Percentiles rank a stretch among this genome's conserved stretches.
Conservation (phyloP, 1,140 invertebrate genomes). For the Oryctes rhinoceros region DNA sequence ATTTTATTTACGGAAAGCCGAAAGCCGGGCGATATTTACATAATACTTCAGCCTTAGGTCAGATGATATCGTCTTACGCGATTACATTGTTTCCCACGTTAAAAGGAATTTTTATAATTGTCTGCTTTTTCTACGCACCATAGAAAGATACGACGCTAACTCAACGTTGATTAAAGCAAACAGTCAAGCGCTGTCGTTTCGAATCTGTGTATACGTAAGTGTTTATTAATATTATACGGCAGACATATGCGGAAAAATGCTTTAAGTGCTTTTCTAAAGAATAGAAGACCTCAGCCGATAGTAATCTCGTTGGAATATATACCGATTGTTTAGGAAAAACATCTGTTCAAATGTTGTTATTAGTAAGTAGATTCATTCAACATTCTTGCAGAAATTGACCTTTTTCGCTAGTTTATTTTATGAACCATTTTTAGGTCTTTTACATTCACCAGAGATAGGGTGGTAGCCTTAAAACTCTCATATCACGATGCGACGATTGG, state of each 20-base stretch:
- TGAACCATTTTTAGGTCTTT: no score
- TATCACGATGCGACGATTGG: no score
- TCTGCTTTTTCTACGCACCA: slow-evolving; percentile 5
- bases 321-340: neutral
- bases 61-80: slow-evolving; percentile 17
- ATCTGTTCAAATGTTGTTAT: slow-evolving; percentile 1
- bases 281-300: neutral
- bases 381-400: no score
- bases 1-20: slow-evolving; percentile 27
- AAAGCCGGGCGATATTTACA: slow-evolving; percentile 27
- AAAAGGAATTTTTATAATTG: slow-evolving; percentile 13
- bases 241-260: neutral
- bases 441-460: no score
- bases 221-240: neutral
- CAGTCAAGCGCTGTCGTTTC: neutral
- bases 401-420: no score
- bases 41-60: slow-evolving; percentile 20
- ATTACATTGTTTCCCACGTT: slow-evolving; percentile 30
- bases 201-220: neutral
- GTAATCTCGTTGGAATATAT: neutral
- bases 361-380: neutral
- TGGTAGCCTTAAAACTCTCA: no score
- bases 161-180: slow-evolving; percentile 5
- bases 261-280: neutral
- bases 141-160: neutral